phyloP scores from a whole-genome alignment of 2,888 invertebrate genomes.

The Charanyca ferruginea region DNA sequence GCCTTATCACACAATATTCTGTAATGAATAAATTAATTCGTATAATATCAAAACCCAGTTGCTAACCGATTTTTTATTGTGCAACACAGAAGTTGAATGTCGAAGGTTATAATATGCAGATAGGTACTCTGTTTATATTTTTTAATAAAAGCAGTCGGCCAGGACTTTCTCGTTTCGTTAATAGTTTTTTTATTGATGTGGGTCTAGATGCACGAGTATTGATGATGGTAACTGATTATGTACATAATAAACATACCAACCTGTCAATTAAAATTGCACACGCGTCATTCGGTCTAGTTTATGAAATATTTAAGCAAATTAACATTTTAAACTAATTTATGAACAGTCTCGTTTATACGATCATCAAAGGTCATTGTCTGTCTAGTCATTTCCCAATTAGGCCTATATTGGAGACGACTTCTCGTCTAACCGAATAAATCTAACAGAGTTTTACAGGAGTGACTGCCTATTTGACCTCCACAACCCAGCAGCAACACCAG shows the following conservation, averaged over 20 bases:
- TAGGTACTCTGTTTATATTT: conserved; percentile 48
- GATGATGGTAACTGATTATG: conserved; percentile 14
- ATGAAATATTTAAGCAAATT: conserved; percentile 16
- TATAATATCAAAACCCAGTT: conserved; percentile 49
- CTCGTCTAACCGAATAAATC: too few species aligned
- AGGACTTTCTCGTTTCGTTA: conserved; percentile 24
- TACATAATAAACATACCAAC: not conserved
- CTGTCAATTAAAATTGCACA: not conserved
- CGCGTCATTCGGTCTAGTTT: conserved; percentile 17
- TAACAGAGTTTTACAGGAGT: too few species aligned
- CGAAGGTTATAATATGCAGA: conserved; percentile 57
- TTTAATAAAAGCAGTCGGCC: conserved; percentile 35
- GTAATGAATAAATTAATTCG: conserved; percentile 40
- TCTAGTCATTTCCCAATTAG: too few species aligned
- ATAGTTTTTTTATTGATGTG: conserved; percentile 28
- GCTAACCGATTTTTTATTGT: conserved; percentile 48
- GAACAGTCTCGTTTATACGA: conserved; percentile 1
- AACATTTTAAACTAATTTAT: conserved; percentile 10
- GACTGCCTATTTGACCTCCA: too few species aligned
- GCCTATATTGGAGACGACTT: too few species aligned
- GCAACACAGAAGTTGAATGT: conserved; percentile 56
- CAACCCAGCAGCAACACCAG: too few species aligned
- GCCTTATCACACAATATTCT: conserved; percentile 33
- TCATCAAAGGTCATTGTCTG: too few species aligned
- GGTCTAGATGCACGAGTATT: conserved; percentile 33